phyloP scores from a whole-genome alignment of 2,113 vertebrate species.

The Scopus umbretta region DNA sequence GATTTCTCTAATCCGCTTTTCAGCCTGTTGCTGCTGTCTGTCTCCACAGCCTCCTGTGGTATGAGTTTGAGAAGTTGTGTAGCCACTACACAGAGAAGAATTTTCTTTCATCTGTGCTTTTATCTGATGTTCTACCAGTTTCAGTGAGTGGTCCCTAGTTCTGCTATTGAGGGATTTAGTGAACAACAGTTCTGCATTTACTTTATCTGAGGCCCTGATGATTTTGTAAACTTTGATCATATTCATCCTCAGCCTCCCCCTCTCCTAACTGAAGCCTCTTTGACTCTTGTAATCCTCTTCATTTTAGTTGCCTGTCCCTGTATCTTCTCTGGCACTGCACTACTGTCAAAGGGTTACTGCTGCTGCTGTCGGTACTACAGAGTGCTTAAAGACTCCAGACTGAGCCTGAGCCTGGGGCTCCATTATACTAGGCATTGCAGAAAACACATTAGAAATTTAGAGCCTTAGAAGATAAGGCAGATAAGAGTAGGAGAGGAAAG shows the following conservation, averaged over 20 bases:
- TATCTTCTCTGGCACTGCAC: not conserved
- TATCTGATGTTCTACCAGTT: constrained; percentile 13
- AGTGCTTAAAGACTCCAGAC: not conserved
- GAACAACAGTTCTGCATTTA: not conserved
- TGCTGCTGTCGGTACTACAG: not conserved
- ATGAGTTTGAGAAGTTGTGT: not conserved
- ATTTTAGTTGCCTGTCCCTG: not conserved
- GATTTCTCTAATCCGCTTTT: constrained; percentile 7
- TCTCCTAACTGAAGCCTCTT: not conserved
- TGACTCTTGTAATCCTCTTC: not conserved
- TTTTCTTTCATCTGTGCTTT: constrained; percentile 49
- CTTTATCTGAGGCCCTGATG: not conserved
- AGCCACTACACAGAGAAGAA: constrained; percentile 10
- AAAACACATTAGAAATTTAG: not conserved
- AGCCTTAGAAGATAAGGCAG: not conserved
- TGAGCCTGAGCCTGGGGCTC: not conserved
- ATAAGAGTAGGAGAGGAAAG: not conserved
- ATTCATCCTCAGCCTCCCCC: not conserved
- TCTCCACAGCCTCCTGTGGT: constrained; percentile 28
- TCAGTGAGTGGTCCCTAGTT: not conserved
- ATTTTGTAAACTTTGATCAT: not conserved
- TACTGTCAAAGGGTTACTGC: not conserved
- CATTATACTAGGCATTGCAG: not conserved
- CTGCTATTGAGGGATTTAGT: not conserved
- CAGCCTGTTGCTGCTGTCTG: constrained; percentile 11